These are phyloP conservation scores for Polydrusus tereticollis DNA, from an alignment of 2,888 invertebrate species.

Conservation along the genomic window DNA sequence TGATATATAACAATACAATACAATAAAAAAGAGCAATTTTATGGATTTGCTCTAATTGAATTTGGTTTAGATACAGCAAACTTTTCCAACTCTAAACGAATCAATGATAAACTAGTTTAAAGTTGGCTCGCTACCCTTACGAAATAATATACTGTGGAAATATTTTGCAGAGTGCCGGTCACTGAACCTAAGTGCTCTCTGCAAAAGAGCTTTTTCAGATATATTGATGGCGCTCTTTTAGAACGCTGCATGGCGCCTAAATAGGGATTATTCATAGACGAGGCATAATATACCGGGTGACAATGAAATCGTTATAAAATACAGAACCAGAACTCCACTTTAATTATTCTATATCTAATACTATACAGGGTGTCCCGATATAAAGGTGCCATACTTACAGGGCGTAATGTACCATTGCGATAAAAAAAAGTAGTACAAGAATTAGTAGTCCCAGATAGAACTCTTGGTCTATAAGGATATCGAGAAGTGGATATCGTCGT, in stretches of 20 bases:
- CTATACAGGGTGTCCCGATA: no score
- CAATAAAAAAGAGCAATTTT: no score
- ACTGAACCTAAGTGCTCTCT: constrained; percentile 1
- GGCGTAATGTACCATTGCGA: no score
- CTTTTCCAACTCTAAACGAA: background rate
- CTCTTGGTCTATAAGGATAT: no score
- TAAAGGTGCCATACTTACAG: no score
- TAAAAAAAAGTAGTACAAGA: no score
- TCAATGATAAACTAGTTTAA: background rate
- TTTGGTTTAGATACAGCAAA: background rate
- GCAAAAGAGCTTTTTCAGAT: background rate
- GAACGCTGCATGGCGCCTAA: background rate
- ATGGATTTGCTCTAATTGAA: background rate
- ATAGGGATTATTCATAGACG: background rate
- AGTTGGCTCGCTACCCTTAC: background rate
- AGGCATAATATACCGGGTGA: background rate
- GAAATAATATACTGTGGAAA: background rate
- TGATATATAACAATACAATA: no score
- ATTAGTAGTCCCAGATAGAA: no score
- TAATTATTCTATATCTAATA: no score
- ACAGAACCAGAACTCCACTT: no score
- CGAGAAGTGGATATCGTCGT: no score
- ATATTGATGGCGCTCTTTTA: background rate
- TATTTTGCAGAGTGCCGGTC: constrained; percentile 7
- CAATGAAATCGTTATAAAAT: no score